A percentile compares a stretch with the other conserved stretches of the same genome.
phyloP scores from a whole-genome alignment of 2,797 vertebrate genomes.

The Serranus cabrilla region DNA sequence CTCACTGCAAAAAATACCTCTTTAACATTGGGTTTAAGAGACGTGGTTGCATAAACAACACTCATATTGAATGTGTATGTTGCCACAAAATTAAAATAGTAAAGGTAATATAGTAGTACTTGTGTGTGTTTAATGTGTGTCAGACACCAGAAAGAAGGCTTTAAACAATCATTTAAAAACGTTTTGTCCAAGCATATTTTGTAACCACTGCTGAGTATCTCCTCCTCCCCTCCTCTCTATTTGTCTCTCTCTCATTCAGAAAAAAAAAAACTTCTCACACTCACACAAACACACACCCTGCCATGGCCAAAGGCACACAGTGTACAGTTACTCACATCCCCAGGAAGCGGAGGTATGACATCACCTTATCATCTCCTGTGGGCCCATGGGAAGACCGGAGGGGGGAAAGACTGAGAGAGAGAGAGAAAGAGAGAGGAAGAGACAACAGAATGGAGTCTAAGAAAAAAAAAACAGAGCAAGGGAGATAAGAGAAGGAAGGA shows the following conservation, averaged over 20 bases:
- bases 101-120: not conserved
- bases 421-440: not conserved
- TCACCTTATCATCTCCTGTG: slow-evolving; percentile 84
- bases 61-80: not conserved
- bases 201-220: slow-evolving; percentile 26
- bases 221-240: slow-evolving; percentile 31
- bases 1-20: too few species aligned
- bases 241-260: slow-evolving; percentile 45
- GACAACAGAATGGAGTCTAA: slow-evolving; percentile 9
- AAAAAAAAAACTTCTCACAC: slow-evolving; percentile 19
- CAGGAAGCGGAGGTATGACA: slow-evolving; percentile 87
- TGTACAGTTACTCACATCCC: slow-evolving; percentile 84
- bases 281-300: slow-evolving; percentile 44
- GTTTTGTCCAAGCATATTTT: slow-evolving; percentile 38
- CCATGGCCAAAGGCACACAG: slow-evolving; percentile 70
- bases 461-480: not conserved
- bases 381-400: slow-evolving; percentile 67
- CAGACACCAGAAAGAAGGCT: not conserved
- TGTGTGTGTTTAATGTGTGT: not conserved
- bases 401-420: slow-evolving; percentile 27
- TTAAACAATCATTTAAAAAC: slow-evolving; percentile 23
- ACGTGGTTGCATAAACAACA: not conserved
- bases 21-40: not conserved
- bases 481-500: not conserved
- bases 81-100: not conserved